Conservation (phyloP, 2,888 invertebrate genomes). For the Erebia epiphron region DNA sequence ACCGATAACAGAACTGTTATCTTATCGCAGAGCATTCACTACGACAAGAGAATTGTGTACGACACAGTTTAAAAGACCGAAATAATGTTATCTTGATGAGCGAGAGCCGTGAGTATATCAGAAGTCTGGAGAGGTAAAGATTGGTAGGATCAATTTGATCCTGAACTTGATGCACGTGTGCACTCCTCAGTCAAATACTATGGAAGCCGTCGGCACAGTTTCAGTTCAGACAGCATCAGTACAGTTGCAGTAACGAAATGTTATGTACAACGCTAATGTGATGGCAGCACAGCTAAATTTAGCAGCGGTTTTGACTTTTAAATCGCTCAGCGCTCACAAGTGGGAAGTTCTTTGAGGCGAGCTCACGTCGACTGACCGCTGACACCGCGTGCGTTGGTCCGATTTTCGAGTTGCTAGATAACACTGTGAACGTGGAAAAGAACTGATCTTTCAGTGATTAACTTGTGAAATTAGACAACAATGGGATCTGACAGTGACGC, state of each 20-base stretch:
- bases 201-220: background rate
- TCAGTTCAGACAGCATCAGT: background rate
- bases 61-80: slow-evolving; percentile 14
- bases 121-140: background rate
- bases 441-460: slow-evolving; percentile 44
- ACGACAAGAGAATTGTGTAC: background rate
- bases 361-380: slow-evolving; percentile 55
- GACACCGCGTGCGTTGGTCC: slow-evolving; percentile 13
- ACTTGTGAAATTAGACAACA: slow-evolving; percentile 46
- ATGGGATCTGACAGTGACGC: slow-evolving; percentile 64
- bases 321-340: slow-evolving; percentile 53
- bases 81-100: background rate
- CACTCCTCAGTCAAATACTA: background rate
- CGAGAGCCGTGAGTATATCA: background rate
- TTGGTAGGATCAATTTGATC: background rate
- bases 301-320: slow-evolving; percentile 58
- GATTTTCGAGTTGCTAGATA: background rate
- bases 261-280: slow-evolving; percentile 29
- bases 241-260: slow-evolving; percentile 40
- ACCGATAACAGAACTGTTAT: slow-evolving; percentile 28
- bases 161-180: background rate
- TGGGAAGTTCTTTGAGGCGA: slow-evolving; percentile 54
- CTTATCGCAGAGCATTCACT: slow-evolving; percentile 29
- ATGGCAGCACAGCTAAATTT: slow-evolving; percentile 65
- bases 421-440: slow-evolving; percentile 22